phyloP scores from a whole-genome alignment of 2,888 invertebrate genomes.

The Nipponacmea schrenckii region DNA sequence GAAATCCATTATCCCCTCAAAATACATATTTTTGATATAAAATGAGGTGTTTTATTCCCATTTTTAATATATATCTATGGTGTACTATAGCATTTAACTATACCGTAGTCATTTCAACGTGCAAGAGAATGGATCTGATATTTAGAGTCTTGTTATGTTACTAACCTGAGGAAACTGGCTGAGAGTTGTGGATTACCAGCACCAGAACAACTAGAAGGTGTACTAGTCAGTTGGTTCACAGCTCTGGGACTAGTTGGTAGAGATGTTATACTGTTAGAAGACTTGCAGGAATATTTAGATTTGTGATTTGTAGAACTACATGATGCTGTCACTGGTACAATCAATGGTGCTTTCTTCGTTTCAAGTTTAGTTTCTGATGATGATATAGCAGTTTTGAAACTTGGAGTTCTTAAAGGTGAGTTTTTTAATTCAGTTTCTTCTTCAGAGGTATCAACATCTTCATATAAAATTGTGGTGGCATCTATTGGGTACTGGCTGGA shows the following conservation, averaged over 20 bases:
- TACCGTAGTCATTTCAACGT: too few relatives aligned
- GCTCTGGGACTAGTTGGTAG: conserved; percentile 14
- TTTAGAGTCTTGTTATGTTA: not conserved
- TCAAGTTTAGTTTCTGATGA: conserved; percentile 12
- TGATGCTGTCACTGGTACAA: not conserved
- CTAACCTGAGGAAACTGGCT: not conserved
- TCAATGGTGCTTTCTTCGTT: not conserved
- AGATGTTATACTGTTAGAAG: conserved; percentile 9
- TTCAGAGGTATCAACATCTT: too few relatives aligned
- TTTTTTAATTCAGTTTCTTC: not conserved
- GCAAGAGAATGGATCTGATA: too few relatives aligned
- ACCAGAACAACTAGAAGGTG: conserved; percentile 2
- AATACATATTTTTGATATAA: too few relatives aligned
- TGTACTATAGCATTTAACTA: too few relatives aligned
- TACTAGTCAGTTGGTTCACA: conserved; percentile 13
- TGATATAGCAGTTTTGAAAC: conserved; percentile 18
- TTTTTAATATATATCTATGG: too few relatives aligned
- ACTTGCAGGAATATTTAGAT: not conserved
- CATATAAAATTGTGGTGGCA: too few relatives aligned
- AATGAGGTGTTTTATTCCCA: too few relatives aligned
- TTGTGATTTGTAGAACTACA: not conserved
- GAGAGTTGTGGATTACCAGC: not conserved
- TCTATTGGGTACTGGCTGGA: too few relatives aligned
- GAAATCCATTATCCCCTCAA: too few relatives aligned
- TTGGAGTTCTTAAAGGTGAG: conserved; percentile 17